Percentiles rank a stretch among this genome's conserved stretches.
phyloP scores from a whole-genome alignment of 1,140 invertebrate genomes.

The Leucophenga varia region DNA sequence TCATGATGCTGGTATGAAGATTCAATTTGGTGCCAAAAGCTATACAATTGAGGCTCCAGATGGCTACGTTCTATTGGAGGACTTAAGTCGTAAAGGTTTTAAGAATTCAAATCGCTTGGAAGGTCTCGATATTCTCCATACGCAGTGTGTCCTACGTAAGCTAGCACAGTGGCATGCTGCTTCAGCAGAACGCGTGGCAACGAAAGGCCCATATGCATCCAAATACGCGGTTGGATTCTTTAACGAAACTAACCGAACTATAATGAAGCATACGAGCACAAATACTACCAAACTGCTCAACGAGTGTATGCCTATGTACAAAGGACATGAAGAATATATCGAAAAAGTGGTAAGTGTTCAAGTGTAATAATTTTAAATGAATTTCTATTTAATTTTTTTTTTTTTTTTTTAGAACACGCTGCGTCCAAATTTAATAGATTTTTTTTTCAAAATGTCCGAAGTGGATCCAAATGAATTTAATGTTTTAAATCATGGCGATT shows the following conservation, averaged over 20 bases:
- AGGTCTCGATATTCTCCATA: constrained; percentile 58
- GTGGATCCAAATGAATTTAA: constrained; percentile 59
- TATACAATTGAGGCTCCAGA: constrained; percentile 28
- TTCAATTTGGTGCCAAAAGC: constrained; percentile 27
- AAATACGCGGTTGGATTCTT: constrained; percentile 18
- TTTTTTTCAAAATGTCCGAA: constrained; percentile 17
- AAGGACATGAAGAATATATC: constrained; percentile 26
- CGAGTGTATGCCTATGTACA: constrained; percentile 22
- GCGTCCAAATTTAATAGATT: constrained; percentile 16
- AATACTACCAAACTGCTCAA: constrained; percentile 19
- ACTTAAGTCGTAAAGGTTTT: constrained; percentile 55
- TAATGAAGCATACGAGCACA: constrained; percentile 24
- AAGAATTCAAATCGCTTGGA: constrained; percentile 59
- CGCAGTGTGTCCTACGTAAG: constrained; percentile 56
- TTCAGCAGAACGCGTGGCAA: constrained; percentile 54
- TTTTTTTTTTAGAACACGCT: constrained; percentile 21
- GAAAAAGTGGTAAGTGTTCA: constrained; percentile 27
- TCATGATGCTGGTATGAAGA: constrained; percentile 40
- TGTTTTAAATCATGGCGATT: constrained; percentile 67
- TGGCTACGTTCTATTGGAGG: constrained; percentile 58
- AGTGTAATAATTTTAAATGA: not conserved
- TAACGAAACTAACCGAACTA: constrained; percentile 17
- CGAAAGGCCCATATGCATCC: constrained; percentile 46
- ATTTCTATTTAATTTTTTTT: not conserved
- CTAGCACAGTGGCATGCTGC: constrained; percentile 62